Percentiles rank a stretch among this genome's conserved stretches.
Conservation (phyloP, 2,113 vertebrate genomes). For the Candoia aspera region DNA sequence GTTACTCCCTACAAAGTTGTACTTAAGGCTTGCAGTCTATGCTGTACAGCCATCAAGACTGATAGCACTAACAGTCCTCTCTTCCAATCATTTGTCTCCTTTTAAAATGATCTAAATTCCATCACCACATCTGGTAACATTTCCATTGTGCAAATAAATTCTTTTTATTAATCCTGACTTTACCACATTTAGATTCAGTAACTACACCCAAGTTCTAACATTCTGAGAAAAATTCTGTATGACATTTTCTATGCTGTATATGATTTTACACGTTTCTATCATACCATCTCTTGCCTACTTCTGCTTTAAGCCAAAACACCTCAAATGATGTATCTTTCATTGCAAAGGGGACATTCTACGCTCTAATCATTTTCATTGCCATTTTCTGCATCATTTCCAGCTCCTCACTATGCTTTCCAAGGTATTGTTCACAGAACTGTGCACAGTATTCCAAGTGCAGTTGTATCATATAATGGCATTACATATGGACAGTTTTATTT, state of each 20-base stretch:
- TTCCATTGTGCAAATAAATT: background rate
- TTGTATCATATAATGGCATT: background rate
- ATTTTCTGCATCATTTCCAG: background rate
- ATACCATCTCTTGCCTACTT: background rate
- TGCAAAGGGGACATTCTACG: background rate
- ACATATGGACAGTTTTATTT: constrained; percentile 1
- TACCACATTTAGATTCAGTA: background rate
- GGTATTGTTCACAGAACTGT: background rate
- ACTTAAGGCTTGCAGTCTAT: background rate
- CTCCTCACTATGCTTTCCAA: background rate
- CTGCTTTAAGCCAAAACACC: background rate
- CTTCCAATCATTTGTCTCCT: background rate
- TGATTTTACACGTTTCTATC: background rate
- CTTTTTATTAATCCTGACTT: background rate
- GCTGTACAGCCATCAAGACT: background rate
- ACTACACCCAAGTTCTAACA: background rate
- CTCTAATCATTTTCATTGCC: background rate
- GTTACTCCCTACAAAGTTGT: background rate
- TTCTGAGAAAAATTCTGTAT: background rate
- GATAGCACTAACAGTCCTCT: background rate
- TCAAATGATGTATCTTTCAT: background rate
- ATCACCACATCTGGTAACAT: background rate
- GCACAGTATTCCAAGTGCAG: background rate
- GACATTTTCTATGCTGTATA: background rate
- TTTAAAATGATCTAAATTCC: background rate